Percentiles rank a stretch among this genome's conserved stretches.
Conservation (phyloP, 2,113 vertebrate genomes). For the Gymnogyps californianus region DNA sequence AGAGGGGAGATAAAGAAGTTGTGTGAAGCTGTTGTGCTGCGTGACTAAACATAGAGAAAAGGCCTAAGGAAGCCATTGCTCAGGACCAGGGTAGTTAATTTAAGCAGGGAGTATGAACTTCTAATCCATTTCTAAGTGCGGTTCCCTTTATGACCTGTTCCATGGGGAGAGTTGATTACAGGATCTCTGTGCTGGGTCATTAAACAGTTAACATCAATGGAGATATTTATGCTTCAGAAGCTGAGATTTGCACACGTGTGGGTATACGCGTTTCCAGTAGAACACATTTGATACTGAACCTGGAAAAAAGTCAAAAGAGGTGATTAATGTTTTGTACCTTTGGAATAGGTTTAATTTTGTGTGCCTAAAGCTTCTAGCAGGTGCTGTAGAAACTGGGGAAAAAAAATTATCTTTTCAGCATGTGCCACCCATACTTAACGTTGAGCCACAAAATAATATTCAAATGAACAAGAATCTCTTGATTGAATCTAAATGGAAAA, state of each 20-base stretch:
- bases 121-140: neutral
- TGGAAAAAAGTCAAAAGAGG: neutral
- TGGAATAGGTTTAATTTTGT: neutral
- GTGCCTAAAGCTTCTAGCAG: neutral
- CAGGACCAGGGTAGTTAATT: neutral
- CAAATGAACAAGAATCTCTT: neutral
- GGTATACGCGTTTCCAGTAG: neutral
- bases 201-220: neutral
- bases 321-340: constrained; percentile 32
- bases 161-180: neutral
- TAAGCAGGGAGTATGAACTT: neutral
- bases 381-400: neutral
- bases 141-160: neutral
- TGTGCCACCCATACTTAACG: neutral
- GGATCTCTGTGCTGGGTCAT: neutral
- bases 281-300: neutral
- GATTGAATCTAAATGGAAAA: neutral
- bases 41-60: neutral
- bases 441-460: neutral
- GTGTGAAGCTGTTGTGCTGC: neutral
- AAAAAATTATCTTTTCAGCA: neutral
- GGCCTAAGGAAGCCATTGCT: neutral
- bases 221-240: neutral
- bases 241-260: neutral
- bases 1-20: neutral